Evolutionary conservation across 2,797 vertebrate species (phyloP).

Genomic region (Garrulus glandarius): DNA sequence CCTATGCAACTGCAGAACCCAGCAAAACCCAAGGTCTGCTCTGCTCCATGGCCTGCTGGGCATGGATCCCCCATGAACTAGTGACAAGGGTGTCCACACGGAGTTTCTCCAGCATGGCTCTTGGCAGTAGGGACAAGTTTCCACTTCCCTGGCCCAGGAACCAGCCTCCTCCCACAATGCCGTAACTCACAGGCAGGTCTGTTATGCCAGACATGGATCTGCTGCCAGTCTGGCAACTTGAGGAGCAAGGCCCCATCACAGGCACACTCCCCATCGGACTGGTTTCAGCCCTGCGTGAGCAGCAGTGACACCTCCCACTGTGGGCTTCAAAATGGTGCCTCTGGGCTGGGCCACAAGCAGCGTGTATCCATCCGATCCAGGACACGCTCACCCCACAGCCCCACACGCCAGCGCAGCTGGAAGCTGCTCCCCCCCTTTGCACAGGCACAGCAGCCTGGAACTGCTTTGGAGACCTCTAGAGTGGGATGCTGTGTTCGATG

Average conservation of each 20-base stretch:
- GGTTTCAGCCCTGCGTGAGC: not conserved
- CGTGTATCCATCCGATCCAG: rapidly evolving
- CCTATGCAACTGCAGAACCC: not conserved
- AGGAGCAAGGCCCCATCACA: rapidly evolving
- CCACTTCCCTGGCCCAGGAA: not conserved
- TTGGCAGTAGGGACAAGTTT: not conserved
- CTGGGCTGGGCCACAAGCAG: not conserved
- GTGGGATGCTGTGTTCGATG: not conserved
- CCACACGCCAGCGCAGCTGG: rapidly evolving
- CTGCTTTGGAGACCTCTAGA: not conserved
- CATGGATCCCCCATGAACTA: rapidly evolving
- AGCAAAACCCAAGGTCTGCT: not conserved
- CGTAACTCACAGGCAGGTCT: not conserved
- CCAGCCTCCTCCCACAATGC: not conserved
- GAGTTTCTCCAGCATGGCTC: not conserved
- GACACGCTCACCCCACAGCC: rapidly evolving
- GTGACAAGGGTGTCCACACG: rapidly evolving
- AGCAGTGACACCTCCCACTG: rapidly evolving
- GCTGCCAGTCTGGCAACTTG: not conserved
- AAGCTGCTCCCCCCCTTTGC: not conserved
- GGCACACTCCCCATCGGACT: too few relatives aligned
- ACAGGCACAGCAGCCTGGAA: not conserved
- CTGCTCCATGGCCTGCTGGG: not conserved
- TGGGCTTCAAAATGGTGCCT: not conserved
- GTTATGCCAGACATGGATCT: not conserved